Evolutionary conservation across 2,113 vertebrate species (phyloP).

Genomic region (Theristicus caerulescens): DNA sequence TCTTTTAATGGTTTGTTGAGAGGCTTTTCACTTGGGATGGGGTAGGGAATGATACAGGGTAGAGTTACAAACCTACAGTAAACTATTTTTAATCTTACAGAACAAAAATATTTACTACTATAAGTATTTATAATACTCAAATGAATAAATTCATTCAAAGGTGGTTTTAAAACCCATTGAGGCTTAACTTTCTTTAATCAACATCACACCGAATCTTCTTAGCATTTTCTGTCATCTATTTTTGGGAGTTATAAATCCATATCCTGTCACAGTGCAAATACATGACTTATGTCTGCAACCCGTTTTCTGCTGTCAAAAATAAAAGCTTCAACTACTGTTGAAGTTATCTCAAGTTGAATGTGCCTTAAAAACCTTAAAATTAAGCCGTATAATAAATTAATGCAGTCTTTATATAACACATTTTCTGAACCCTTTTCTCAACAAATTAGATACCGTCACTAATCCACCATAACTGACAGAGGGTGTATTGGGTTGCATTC

Average conservation of each 20-base stretch:
- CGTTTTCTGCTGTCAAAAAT: background rate
- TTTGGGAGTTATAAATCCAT: background rate
- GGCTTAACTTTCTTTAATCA: background rate
- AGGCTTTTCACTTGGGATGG: background rate
- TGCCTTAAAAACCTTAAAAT: background rate
- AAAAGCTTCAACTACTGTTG: background rate
- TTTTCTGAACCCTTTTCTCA: background rate
- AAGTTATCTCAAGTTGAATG: background rate
- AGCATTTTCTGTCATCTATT: background rate
- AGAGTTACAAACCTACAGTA: background rate
- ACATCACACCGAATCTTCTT: background rate
- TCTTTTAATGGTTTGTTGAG: background rate
- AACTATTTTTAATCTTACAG: background rate
- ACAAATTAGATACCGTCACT: background rate
- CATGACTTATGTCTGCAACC: background rate
- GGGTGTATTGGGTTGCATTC: background rate
- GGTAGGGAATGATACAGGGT: background rate
- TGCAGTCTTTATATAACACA: background rate
- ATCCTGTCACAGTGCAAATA: background rate
- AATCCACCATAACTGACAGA: background rate
- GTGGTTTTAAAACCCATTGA: background rate
- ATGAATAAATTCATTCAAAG: background rate
- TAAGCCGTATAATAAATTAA: background rate
- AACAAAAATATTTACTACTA: background rate
- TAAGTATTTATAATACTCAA: background rate